phyloP scores from a whole-genome alignment of 2,888 invertebrate species.

The Apomyelois bistriatella region DNA sequence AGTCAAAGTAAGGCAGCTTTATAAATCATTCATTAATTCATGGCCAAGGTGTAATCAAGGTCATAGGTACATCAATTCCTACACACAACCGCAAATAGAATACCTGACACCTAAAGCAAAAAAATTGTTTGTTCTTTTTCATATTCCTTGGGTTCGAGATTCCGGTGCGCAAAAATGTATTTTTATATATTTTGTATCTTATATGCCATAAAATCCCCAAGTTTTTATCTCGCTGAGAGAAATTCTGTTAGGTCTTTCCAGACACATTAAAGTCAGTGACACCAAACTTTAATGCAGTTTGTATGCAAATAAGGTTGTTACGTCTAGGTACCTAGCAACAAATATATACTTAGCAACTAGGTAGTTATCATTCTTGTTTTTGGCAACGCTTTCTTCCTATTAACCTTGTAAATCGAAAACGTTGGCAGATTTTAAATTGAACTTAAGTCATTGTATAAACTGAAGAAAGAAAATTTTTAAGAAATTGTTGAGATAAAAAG shows the following conservation, averaged over 20 bases:
- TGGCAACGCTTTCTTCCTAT: conserved; percentile 11
- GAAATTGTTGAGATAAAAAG: background rate
- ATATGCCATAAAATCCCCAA: background rate
- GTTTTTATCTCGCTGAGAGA: background rate
- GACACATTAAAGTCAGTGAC: conserved; percentile 3
- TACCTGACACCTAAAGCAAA: too few species aligned
- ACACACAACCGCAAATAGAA: too few species aligned
- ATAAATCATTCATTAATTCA: too few species aligned
- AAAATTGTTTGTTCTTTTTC: too few species aligned
- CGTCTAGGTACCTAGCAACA: background rate
- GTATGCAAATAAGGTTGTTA: conserved; percentile 2
- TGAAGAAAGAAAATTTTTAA: background rate
- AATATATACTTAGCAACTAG: background rate
- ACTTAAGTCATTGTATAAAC: background rate
- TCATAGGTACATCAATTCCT: too few species aligned
- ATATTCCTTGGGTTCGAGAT: too few species aligned
- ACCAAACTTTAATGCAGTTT: conserved; percentile 8
- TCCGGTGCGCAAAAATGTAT: background rate
- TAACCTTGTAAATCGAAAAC: conserved; percentile 5
- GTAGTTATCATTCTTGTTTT: background rate
- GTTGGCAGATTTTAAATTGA: conserved; percentile 2
- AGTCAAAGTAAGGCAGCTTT: too few species aligned
- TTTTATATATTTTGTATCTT: background rate
- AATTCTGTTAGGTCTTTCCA: conserved; percentile 7
- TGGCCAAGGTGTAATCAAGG: too few species aligned